Evolutionary conservation across 2,113 vertebrate genomes (phyloP).

Genomic region (Nesospiza acunhae): DNA sequence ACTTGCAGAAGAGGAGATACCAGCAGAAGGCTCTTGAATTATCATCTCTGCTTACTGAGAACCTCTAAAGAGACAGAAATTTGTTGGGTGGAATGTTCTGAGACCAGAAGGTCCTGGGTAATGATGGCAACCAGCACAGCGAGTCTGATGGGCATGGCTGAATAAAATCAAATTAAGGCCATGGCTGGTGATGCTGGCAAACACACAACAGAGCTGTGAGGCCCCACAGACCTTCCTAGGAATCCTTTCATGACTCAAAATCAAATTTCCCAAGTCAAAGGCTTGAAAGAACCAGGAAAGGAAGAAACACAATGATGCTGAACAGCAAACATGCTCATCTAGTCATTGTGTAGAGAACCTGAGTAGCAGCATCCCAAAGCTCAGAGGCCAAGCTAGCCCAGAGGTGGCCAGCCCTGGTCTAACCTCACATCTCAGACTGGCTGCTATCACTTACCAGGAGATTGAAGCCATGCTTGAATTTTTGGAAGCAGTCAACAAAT

Average conservation of each 20-base stretch:
- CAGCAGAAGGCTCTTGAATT: not conserved
- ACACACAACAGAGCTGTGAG: not conserved
- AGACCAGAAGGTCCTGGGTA: not conserved
- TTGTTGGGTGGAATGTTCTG: not conserved
- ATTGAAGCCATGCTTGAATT: slow-evolving; percentile 97
- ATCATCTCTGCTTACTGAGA: not conserved
- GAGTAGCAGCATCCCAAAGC: not conserved
- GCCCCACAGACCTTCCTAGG: not conserved
- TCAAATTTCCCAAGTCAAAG: not conserved
- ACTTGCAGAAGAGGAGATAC: not conserved
- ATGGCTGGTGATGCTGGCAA: slow-evolving; percentile 1
- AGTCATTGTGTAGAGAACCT: not conserved
- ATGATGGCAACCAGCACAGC: not conserved
- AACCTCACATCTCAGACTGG: not conserved
- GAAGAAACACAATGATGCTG: not conserved
- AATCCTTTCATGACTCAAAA: not conserved
- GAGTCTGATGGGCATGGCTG: not conserved
- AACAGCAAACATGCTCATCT: not conserved
- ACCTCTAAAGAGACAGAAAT: not conserved
- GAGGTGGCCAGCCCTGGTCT: not conserved
- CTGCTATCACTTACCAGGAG: slow-evolving; percentile 83
- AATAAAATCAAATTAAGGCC: not conserved
- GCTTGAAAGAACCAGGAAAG: not conserved
- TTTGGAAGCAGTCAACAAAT: slow-evolving; percentile 95
- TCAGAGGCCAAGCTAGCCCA: not conserved